phyloP scores from a whole-genome alignment of 2,113 vertebrate species.

The Pycnonotus jocosus region DNA sequence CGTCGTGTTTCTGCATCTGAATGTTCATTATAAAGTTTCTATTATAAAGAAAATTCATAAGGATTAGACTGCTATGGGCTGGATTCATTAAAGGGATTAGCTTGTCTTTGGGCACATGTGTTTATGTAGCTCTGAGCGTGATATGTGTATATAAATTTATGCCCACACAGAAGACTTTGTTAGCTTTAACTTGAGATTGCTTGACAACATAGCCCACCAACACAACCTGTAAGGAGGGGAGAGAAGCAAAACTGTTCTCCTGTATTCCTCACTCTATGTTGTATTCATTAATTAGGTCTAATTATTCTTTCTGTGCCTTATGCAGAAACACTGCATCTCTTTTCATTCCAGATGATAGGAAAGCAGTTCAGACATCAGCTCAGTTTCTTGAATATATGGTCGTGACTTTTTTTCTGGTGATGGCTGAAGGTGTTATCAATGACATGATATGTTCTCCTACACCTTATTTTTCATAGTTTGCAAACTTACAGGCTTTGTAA shows the following conservation, averaged over 20 bases:
- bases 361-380: not conserved
- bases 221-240: not conserved
- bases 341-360: not conserved
- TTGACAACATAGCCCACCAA: not conserved
- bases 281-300: not conserved
- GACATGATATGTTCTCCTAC: not conserved
- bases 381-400: not conserved
- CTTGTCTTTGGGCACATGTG: constrained; percentile 17
- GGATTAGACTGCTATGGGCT: not conserved
- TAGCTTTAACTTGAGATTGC: not conserved
- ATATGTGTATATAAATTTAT: not conserved
- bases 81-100: constrained; percentile 22
- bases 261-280: not conserved
- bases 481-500: not conserved
- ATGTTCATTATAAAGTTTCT: not conserved
- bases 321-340: not conserved
- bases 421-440: not conserved
- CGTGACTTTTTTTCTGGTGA: not conserved
- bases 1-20: not conserved
- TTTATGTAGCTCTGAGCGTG: not conserved
- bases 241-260: not conserved
- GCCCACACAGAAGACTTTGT: not conserved
- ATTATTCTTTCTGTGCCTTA: not conserved
- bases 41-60: not conserved
- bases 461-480: not conserved